phyloP scores from a whole-genome alignment of 2,797 vertebrate species.

The Oreochromis grahami region DNA sequence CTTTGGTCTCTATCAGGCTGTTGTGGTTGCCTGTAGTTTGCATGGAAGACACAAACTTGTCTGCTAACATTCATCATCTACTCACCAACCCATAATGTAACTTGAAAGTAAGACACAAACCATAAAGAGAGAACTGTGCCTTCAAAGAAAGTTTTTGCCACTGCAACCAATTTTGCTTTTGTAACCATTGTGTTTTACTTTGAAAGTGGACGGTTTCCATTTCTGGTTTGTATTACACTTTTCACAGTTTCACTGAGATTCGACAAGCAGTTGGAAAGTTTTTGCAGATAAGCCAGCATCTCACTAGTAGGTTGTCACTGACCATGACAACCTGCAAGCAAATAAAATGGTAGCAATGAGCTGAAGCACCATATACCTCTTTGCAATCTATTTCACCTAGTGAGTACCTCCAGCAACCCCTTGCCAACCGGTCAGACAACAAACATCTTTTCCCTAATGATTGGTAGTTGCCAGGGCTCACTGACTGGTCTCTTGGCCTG shows the following conservation, averaged over 20 bases:
- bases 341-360: neutral
- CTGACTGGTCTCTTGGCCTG: neutral
- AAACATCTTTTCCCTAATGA: neutral
- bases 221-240: neutral
- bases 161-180: neutral
- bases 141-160: neutral
- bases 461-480: neutral
- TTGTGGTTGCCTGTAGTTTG: no score
- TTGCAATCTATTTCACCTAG: neutral
- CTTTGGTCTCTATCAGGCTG: neutral
- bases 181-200: neutral
- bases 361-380: neutral
- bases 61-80: neutral
- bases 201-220: neutral
- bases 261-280: neutral
- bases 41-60: neutral
- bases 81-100: neutral
- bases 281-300: neutral
- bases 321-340: neutral
- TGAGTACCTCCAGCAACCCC: neutral
- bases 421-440: neutral
- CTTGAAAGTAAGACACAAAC: neutral
- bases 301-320: neutral
- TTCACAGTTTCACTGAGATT: neutral
- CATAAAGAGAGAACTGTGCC: neutral